Evolutionary conservation across 1,140 invertebrate species (phyloP), one percentile per base, ranked within the genome.

Genomic region (Asbolus verrucosus): DNA sequence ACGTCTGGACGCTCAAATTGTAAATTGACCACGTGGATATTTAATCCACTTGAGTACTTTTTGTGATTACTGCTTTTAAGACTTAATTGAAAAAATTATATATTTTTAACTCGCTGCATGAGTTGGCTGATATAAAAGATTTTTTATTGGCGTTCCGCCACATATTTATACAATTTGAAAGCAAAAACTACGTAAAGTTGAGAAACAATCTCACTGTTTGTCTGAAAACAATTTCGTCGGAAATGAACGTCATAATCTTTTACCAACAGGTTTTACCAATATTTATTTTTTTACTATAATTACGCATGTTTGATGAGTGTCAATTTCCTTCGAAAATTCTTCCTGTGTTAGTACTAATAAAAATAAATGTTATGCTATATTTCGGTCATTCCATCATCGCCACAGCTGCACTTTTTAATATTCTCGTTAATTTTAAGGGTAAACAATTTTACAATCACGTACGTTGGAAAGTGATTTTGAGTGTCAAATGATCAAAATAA

Each of bases 1-100:
- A 30, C 39, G 61, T 63, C 61, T 63, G 61, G 50, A 59, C n/a
- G 6, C 61, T 38, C 33, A 63, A 63, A 63, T 39, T 41, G 61
- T 39, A 63, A 63, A 63, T 63, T 63, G 61, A 63, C 61, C 61
- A 63, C 39, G 33, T 63, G 61, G 33, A 41, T 41, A 41, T 63
- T 62, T 41, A 63, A 63, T 63, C 61, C 61, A 63, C 61, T 63
- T 41, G 61, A 63, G 30, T 11, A 54, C 14, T 18, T 54, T 54
- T 46, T 46, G n/a, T 16, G 16, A 18, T 46, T 18, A 46, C 4
- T 30, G 27, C 27, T 30, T 30, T n/a, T n/a, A n/a, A n/a, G 27
- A 46, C 18, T 15, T 21, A 54, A 54, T 54, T 54, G 46, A 54
- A 54, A 54, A 54, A 46, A 11, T 8, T 9, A 13, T 9, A 3